Evolutionary conservation across 2,888 invertebrate genomes (phyloP), one percentile per base, ranked within the genome.

Genomic region (Itoplectis maculator): DNA sequence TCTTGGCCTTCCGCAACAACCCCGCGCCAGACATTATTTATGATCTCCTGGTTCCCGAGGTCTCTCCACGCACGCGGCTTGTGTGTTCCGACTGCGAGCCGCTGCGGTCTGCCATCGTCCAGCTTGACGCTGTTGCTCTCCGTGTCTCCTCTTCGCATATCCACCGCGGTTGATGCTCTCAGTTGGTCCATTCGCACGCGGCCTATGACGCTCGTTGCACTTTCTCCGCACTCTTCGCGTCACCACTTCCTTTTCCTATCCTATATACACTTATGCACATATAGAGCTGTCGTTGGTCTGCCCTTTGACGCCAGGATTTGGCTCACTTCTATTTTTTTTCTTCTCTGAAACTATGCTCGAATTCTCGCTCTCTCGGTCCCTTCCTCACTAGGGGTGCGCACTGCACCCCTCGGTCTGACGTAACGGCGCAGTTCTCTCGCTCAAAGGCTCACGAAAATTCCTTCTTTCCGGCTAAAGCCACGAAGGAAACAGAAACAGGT

Each of bases 361-460:
- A 42, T 63, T 63, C 23, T 23, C 42, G 4, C 45, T 23, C 20
- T 45, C 42, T 45, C 65, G 6, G 13, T 63, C 1, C 40, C 20
- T n/a, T 40, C 15, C 9, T 40, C 40, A 11, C 61, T 7, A 35
- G 29, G 40, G 40, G 3, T 11, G 15, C 9, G 40, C 29, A 40
- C 8, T n/a, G 29, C 35, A 4, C 6, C 37, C n/a, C n/a, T n/a
- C 29, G 0, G n/a, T 8, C 13, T 37, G 59, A 18, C 40, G 18
- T 61, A 40, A 15, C 61, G 56, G 3, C 29, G 29, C 35, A 35
- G 56, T 59, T 59, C 56, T 35, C 35, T 79, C 81, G 86, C 86
- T 86, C 88, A 88, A 89, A 88, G 87, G 86, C 83, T 72, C 83
- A 80, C 79, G 80, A 88, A 79, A 87, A 88, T 88, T 87, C 85